These are phyloP conservation scores for Acholoe squamosa DNA, from an alignment of 2,888 invertebrate genomes.

Conservation along the genomic window DNA sequence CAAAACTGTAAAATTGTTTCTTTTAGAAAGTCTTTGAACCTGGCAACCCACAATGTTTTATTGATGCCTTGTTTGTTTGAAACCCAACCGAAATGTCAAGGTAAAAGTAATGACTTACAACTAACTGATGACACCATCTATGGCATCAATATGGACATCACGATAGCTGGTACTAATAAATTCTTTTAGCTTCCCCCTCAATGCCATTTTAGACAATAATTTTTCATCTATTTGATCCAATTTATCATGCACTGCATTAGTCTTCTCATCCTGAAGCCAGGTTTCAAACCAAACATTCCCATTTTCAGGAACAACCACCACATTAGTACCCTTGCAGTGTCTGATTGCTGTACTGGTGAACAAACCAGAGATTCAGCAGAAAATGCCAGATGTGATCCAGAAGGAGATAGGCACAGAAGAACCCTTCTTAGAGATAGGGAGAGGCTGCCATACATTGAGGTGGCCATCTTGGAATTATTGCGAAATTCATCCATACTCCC, in stretches of 20 bases:
- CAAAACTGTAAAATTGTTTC: no score
- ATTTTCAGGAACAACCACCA: neutral
- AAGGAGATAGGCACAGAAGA: neutral
- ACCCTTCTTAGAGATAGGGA: neutral
- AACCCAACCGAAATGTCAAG: neutral
- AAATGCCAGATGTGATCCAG: neutral
- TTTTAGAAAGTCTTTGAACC: neutral
- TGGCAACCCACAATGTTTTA: neutral
- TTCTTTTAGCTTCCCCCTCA: neutral
- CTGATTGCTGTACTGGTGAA: neutral
- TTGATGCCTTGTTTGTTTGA: constrained; percentile 1
- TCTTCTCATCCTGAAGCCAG: no score
- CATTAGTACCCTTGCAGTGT: neutral
- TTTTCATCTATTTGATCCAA: no score
- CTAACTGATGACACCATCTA: neutral
- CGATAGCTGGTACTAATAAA: neutral
- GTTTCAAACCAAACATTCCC: no score
- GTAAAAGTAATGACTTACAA: neutral
- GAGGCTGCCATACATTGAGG: neutral
- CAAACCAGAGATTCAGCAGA: neutral
- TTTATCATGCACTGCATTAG: no score
- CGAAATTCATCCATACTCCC: constrained; percentile 26
- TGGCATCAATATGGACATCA: neutral
- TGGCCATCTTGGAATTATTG: constrained; percentile 19
- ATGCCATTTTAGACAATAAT: neutral